Percentiles rank a stretch among this genome's conserved stretches.
Conservation (phyloP, 2,888 invertebrate species). For the Lingula anatina region DNA sequence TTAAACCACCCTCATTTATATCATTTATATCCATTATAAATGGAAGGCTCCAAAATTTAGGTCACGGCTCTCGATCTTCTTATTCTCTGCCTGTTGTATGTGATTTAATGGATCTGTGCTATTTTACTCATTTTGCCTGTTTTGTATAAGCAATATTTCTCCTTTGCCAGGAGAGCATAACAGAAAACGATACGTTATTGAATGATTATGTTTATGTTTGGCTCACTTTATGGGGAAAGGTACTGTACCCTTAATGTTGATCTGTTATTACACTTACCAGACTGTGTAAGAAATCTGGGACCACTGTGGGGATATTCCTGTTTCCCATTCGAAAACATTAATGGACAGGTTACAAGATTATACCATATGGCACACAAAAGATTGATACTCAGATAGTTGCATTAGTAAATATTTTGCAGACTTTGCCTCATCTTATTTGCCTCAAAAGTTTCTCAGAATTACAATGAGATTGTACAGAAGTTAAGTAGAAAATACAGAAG, state of each 20-base stretch:
- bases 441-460: no score
- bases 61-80: conserved; percentile 15
- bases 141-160: conserved; percentile 13
- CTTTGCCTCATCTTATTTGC: no score
- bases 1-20: no score
- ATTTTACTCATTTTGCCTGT: conserved; percentile 9
- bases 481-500: no score
- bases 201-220: conserved; percentile 9
- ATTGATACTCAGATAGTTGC: conserved; percentile 12
- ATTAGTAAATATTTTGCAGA: no score
- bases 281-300: no score
- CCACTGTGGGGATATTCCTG: no score
- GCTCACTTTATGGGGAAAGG: no score
- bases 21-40: no score
- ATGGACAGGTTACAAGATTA: conserved; percentile 6
- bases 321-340: no score
- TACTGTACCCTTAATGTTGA: conserved; percentile 14
- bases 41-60: no score
- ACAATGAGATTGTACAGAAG: no score
- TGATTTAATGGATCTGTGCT: conserved; percentile 8
- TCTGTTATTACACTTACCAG: conserved; percentile 12
- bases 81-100: conserved; percentile 11
- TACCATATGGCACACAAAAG: conserved; percentile 16
- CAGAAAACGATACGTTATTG: conserved; percentile 5
- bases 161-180: conserved; percentile 7